Percentiles rank a stretch among this genome's conserved stretches.
Evolutionary conservation across 2,888 invertebrate species (phyloP).

Genomic region (Alloscopus bannaensis): DNA sequence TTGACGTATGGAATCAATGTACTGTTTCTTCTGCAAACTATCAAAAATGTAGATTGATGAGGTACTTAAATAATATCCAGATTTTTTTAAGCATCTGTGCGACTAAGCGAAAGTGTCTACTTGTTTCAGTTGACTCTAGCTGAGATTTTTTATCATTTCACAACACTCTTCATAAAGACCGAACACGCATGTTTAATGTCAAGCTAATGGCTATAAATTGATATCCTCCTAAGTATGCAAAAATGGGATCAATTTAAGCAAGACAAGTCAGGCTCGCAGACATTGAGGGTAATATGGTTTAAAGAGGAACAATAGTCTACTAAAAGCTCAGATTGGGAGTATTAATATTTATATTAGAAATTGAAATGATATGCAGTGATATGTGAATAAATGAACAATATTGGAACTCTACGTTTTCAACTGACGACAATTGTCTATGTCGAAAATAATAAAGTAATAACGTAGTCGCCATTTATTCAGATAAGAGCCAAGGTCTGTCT

Average conservation of each 20-base stretch:
- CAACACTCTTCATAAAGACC: neutral
- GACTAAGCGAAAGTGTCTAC: too few relatives aligned
- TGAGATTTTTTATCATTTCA: conserved; percentile 13
- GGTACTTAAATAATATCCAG: conserved; percentile 26
- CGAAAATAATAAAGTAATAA: conserved; percentile 20
- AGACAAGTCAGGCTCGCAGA: neutral
- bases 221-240: conserved; percentile 29
- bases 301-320: conserved; percentile 10
- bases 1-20: conserved; percentile 22
- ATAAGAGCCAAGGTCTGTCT: conserved; percentile 38
- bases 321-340: too few relatives aligned
- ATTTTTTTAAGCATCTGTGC: neutral
- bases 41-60: conserved; percentile 58
- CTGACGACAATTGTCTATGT: too few relatives aligned
- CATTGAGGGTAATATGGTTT: too few relatives aligned
- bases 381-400: too few relatives aligned
- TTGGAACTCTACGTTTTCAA: too few relatives aligned
- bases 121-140: conserved; percentile 1
- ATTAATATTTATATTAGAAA: too few relatives aligned
- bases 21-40: conserved; percentile 44
- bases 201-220: conserved; percentile 15
- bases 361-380: too few relatives aligned
- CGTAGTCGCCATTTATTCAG: conserved; percentile 40
- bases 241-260: neutral
- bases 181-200: conserved; percentile 2